Base-by-base conservation (phyloP, 2,113 vertebrate species). In the Aegithalos caudatus region DNA sequence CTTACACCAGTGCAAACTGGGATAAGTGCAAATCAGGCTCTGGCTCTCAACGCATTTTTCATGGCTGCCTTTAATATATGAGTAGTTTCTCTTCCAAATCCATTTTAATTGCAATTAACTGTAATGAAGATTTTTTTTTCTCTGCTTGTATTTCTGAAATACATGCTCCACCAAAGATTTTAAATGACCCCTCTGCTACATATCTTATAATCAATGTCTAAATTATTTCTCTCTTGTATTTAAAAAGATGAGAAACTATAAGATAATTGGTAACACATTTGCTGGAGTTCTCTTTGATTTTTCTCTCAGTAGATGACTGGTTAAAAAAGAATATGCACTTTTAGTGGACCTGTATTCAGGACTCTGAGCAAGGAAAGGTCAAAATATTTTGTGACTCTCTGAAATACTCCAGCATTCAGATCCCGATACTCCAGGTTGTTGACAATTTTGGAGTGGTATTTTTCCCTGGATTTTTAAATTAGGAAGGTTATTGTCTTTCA, bases 1-100 rank as follows among this genome's bases (percentile, higher is more conserved):
- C 23, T 83, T 94, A 62, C 64, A 86, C 33, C 47, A 38, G 14
- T 86, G 35, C 14, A 88, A n/a, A 51, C 19, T 11, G 15, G 31
- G 6, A 7, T 81, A 70, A 92, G 5, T 88, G 47, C 3, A 10
- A 21, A 50, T 93, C 23, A 37, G 82, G 3, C 2, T 70, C 45
- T 86, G 58, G 24, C 38, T 66, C 33, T 89, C 35, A 74, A 38
- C 72, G 53, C 11, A 35, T 88, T 88, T 96, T 92, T 77, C 54
- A 58, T 73, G 58, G 3, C 67, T 83, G 47, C 47, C 65, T 86
- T 95, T 90, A 83, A 90, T 88, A 77, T 81, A 73, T 44, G 58
- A 92, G 21, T 50, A 78, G 35, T 83, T 95, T 95, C 67, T 86
- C 71, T 92, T 93, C 62, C 37, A 94, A 93, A 86, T 40, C 50